Conservation (phyloP, 2,113 vertebrate genomes). For the Phalacrocorax pelagicus region DNA sequence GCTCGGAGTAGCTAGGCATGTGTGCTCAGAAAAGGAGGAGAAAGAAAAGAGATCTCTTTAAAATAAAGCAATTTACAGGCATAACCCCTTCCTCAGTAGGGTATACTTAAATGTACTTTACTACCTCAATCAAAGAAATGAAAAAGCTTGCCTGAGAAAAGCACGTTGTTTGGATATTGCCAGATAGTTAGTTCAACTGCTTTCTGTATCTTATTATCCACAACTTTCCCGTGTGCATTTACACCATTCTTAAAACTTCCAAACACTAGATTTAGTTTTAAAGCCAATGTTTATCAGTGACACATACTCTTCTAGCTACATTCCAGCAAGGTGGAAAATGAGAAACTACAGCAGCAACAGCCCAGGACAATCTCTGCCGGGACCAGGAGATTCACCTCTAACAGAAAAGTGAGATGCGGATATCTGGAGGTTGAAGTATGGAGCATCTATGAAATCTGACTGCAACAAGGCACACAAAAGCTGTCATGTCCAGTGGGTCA, state of each 20-base stretch:
- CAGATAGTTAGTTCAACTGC: background rate
- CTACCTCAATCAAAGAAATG: background rate
- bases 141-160: background rate
- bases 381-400: background rate
- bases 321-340: background rate
- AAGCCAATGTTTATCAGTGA: background rate
- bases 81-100: background rate
- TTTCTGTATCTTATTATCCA: background rate
- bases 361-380: background rate
- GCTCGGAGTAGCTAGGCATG: background rate
- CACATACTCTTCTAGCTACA: accelerated
- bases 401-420: background rate
- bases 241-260: background rate
- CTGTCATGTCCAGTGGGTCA: background rate
- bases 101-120: background rate
- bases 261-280: background rate
- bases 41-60: background rate
- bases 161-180: background rate
- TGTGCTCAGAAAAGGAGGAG: background rate
- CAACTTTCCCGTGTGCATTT: background rate
- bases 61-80: background rate
- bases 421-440: background rate
- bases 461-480: accelerated
- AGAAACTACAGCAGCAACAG: background rate
- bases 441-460: background rate